A percentile compares a stretch with the other conserved stretches of the same genome.
Conservation (phyloP, 2,797 vertebrate species). For the Oceanodroma leucorhoa region DNA sequence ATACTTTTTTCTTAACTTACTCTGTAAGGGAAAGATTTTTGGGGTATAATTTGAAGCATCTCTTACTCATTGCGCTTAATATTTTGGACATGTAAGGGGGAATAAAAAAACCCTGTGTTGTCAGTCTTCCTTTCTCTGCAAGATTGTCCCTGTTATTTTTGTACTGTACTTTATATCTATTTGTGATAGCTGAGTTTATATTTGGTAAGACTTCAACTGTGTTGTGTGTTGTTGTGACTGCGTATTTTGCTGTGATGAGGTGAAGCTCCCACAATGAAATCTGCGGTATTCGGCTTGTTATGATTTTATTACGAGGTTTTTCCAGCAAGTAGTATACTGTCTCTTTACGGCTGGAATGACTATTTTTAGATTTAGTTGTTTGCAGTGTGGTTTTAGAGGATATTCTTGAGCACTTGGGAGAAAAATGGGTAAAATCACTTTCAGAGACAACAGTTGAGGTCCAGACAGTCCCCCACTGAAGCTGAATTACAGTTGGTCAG, state of each 20-base stretch:
- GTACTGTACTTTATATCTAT: background rate
- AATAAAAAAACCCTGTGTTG: background rate
- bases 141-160: slow-evolving; percentile 3
- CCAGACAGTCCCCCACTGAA: background rate
- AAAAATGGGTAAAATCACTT: background rate
- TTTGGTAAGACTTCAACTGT: background rate
- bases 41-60: background rate
- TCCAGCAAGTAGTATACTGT: background rate
- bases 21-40: background rate
- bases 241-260: background rate
- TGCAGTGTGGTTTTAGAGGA: background rate
- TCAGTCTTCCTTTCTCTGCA: background rate
- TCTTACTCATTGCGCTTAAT: background rate
- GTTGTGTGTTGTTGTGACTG: background rate
- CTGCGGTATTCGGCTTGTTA: background rate
- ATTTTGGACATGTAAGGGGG: background rate
- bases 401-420: background rate
- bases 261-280: background rate
- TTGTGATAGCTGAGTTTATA: background rate
- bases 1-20: background rate
- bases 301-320: background rate
- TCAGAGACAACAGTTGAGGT: background rate
- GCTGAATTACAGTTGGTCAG: background rate
- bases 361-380: background rate
- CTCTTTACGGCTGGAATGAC: background rate